Evolutionary conservation across 2,797 vertebrate species (phyloP).

Genomic region (Sandelia bainsii): DNA sequence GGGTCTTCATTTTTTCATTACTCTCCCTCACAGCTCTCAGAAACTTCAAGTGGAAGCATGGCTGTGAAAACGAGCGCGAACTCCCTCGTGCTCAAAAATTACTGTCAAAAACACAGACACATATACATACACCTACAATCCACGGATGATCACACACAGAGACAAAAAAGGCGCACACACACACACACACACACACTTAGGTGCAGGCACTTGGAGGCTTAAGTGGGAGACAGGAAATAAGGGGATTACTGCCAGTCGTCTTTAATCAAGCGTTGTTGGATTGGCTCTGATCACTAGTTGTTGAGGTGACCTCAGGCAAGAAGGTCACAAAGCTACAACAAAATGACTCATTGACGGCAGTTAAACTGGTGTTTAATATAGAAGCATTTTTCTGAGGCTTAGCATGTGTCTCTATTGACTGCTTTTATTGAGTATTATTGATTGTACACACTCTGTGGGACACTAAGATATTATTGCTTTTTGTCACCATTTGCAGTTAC

Average conservation of each 20-base stretch:
- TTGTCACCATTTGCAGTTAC: slow-evolving; percentile 25
- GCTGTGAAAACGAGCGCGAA: slow-evolving; percentile 15
- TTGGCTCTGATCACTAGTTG: slow-evolving; percentile 52
- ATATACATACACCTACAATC: background rate
- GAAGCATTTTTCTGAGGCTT: background rate
- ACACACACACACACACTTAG: slow-evolving; percentile 30
- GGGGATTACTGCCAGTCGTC: slow-evolving; percentile 67
- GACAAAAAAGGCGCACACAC: slow-evolving; percentile 3
- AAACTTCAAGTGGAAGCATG: slow-evolving; percentile 46
- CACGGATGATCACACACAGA: slow-evolving; percentile 12
- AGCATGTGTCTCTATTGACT: slow-evolving; percentile 54
- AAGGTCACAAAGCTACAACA: slow-evolving; percentile 57
- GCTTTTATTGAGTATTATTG: slow-evolving; percentile 60
- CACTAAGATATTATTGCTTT: slow-evolving; percentile 2
- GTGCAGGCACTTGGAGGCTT: slow-evolving; percentile 54
- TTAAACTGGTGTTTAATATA: slow-evolving; percentile 15
- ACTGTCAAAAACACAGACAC: slow-evolving; percentile 35
- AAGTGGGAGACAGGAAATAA: slow-evolving; percentile 72
- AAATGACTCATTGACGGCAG: slow-evolving; percentile 38
- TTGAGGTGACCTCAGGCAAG: slow-evolving; percentile 49
- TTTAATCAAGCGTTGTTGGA: slow-evolving; percentile 64
- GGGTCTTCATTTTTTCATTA: slow-evolving; percentile 63
- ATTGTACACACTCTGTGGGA: slow-evolving; percentile 24
- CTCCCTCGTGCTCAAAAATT: slow-evolving; percentile 29
- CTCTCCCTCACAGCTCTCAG: slow-evolving; percentile 47